Percentiles rank a stretch among this genome's conserved stretches.
Conservation (phyloP, 2,888 invertebrate genomes). For the Siphlonurus alternatus region DNA sequence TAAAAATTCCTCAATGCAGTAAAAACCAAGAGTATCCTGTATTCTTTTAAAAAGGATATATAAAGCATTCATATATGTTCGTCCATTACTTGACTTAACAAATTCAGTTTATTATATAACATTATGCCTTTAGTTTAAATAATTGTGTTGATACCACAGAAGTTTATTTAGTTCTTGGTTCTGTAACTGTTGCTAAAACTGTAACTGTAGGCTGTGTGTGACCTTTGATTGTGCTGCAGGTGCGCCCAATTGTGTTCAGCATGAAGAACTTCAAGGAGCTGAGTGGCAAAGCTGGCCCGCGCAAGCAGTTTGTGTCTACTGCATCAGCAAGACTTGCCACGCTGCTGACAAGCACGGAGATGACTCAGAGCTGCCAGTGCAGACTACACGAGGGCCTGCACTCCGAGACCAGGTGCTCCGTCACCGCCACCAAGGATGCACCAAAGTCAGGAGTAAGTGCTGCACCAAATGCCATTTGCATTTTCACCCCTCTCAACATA, state of each 20-base stretch:
- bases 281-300: slow-evolving; percentile 36
- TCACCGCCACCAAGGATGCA: slow-evolving; percentile 15
- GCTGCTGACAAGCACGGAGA: slow-evolving; percentile 20
- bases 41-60: neutral
- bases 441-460: neutral
- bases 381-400: slow-evolving; percentile 17
- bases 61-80: neutral
- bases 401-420: slow-evolving; percentile 23
- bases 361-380: slow-evolving; percentile 26
- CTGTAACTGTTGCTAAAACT: neutral
- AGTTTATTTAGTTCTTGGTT: neutral
- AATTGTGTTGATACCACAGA: neutral
- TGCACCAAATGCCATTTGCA: neutral
- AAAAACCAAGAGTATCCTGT: too few species aligned
- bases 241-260: slow-evolving; percentile 33
- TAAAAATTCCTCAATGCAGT: too few species aligned
- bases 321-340: slow-evolving; percentile 23
- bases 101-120: neutral
- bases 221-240: slow-evolving; percentile 18
- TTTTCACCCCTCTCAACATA: neutral
- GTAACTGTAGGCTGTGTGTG: too few species aligned
- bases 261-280: slow-evolving; percentile 36
- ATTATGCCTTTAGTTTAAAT: neutral
- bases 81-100: neutral
- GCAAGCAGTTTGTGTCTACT: slow-evolving; percentile 42